A percentile compares a stretch with the other conserved stretches of the same genome.
Evolutionary conservation across 2,888 invertebrate species (phyloP).

Genomic region (Ecliptopera silaceata): DNA sequence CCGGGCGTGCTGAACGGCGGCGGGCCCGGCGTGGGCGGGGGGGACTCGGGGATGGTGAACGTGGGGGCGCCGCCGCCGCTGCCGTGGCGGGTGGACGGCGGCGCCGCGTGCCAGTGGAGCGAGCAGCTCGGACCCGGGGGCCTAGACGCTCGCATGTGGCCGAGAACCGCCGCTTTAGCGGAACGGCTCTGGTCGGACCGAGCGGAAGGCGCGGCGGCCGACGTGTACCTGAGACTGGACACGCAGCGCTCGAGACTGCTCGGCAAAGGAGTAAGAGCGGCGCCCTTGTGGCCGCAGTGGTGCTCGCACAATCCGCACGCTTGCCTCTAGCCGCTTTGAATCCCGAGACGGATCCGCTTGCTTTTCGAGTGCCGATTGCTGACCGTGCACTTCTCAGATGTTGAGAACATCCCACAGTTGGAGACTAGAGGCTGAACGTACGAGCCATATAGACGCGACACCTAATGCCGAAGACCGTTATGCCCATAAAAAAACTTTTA

Average conservation of each 20-base stretch:
- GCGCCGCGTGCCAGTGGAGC: constrained; percentile 93
- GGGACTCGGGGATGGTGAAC: constrained; percentile 83
- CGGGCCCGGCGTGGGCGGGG: constrained; percentile 63
- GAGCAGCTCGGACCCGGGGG: constrained; percentile 90
- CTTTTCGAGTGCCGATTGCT: neutral
- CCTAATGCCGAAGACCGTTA: neutral
- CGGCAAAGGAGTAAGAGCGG: constrained; percentile 85
- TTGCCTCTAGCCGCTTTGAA: constrained; percentile 78
- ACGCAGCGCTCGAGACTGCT: constrained; percentile 86
- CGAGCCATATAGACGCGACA: neutral
- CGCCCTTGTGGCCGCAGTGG: constrained; percentile 90
- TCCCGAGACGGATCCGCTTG: constrained; percentile 6
- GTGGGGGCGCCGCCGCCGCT: constrained; percentile 75
- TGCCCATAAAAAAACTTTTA: neutral
- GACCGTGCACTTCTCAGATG: neutral
- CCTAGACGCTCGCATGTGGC: constrained; percentile 92
- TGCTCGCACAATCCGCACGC: constrained; percentile 89
- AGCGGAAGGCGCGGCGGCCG: constrained; percentile 77
- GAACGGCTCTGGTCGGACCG: constrained; percentile 90
- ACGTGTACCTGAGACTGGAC: constrained; percentile 87
- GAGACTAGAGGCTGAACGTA: neutral
- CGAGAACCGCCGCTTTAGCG: constrained; percentile 90
- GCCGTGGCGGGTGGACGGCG: constrained; percentile 86
- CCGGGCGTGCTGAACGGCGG: constrained; percentile 71
- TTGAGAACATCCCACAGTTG: too few species aligned